Evolutionary conservation across 2,888 invertebrate species (phyloP).

Genomic region (Linnaemya tessellans): DNA sequence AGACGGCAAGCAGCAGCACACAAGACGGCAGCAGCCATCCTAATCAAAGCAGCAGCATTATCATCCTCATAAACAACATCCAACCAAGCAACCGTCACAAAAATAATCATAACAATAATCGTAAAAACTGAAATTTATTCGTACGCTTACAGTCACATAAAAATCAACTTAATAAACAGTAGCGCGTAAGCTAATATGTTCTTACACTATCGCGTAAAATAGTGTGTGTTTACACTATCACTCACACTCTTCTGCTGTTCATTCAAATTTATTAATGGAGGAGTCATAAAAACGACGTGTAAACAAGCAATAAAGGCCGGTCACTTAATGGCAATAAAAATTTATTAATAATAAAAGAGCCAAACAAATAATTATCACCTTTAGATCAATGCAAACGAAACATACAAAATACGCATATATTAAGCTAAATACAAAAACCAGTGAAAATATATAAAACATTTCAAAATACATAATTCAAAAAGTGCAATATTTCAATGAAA

Average conservation of each 20-base stretch:
- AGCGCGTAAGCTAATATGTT: slow-evolving; percentile 61
- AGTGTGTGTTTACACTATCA: slow-evolving; percentile 36
- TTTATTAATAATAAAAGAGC: slow-evolving; percentile 41
- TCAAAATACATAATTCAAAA: slow-evolving; percentile 14
- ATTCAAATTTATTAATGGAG: slow-evolving; percentile 39
- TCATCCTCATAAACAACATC: slow-evolving; percentile 48
- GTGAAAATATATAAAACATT: slow-evolving; percentile 31
- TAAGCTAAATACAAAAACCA: slow-evolving; percentile 20
- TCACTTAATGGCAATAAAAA: slow-evolving; percentile 64
- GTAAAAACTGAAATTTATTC: slow-evolving; percentile 76
- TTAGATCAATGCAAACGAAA: not conserved
- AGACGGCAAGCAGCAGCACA: slow-evolving; percentile 56
- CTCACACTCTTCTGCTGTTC: slow-evolving; percentile 30
- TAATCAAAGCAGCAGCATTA: slow-evolving; percentile 45
- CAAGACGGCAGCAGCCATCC: slow-evolving; percentile 74
- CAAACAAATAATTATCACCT: slow-evolving; percentile 40
- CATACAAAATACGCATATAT: slow-evolving; percentile 40
- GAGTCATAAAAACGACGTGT: slow-evolving; percentile 48
- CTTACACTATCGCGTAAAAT: slow-evolving; percentile 35
- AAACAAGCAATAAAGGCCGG: slow-evolving; percentile 65
- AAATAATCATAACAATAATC: slow-evolving; percentile 82
- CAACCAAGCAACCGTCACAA: slow-evolving; percentile 75
- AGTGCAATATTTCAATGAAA: slow-evolving; percentile 64
- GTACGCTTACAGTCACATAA: slow-evolving; percentile 66
- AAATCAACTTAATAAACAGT: slow-evolving; percentile 66